Base-by-base conservation (phyloP, 2,797 vertebrate species). In the Merluccius polli region DNA sequence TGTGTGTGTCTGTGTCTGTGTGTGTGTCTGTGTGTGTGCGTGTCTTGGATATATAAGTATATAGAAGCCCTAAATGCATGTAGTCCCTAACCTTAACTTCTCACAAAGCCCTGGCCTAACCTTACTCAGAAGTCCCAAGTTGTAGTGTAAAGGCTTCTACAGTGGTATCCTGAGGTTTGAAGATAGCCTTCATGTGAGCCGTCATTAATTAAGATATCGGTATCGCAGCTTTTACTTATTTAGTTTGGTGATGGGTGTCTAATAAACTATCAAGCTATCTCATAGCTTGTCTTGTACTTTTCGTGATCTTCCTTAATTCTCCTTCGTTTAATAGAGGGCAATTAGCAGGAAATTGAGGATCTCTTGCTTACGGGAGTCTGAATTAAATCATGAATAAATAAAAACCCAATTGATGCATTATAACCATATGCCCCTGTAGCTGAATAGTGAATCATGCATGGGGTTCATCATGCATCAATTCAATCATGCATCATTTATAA, bases 391-490 rank as follows among this genome's bases (percentile, higher is more conserved):
- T 71, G 31, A 71, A 35, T 31, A 33, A 35, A 71, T 35, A 3
- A 36, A n/a, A 33, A 36, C 24, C 59, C 59, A 27, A 65, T 65
- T 65, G 59, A 65, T 65, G 59, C n/a, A 65, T 65, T 65, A 27
- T 11, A 27, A 24, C n/a, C 59, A 10, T 27, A 27, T 27, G 59
- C 10, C 24, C 59, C 59, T 27, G 59, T 24, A 65, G 59, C n/a
- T 65, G 59, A 65, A 65, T 27, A 27, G 59, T 65, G 59, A 65
- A 65, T 65, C 9, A 65, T 65, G 59, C 59, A 27, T 65, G 59
- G 24, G 59, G 44, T n/a, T 21, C 52, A n/a, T 65, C n/a, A n/a
- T n/a, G n/a, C n/a, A n/a, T n/a, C n/a, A n/a, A n/a, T n/a, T n/a
- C n/a, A n/a, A n/a, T n/a, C n/a, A n/a, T n/a, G n/a, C n/a, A n/a